phyloP scores from a whole-genome alignment of 2,113 vertebrate genomes.

The Pithys albifrons region DNA sequence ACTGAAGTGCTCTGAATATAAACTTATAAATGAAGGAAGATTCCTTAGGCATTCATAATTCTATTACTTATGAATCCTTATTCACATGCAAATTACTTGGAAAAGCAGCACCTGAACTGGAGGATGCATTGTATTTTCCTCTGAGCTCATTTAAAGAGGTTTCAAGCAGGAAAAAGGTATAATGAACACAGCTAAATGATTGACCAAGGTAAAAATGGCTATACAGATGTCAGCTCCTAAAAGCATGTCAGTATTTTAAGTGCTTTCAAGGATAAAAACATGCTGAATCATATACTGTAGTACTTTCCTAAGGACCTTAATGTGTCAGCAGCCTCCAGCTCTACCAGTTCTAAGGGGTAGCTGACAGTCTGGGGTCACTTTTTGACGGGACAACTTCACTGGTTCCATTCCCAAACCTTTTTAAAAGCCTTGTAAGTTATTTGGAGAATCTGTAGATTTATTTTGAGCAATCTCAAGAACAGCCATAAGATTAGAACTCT shows the following conservation, averaged over 20 bases:
- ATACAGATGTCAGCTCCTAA: background rate
- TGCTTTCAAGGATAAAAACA: background rate
- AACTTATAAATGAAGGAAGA: background rate
- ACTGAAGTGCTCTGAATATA: background rate
- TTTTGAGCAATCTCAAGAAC: background rate
- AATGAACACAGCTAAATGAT: background rate
- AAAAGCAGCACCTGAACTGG: background rate
- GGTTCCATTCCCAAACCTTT: background rate
- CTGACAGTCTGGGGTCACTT: background rate
- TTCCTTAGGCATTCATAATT: background rate
- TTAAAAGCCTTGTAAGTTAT: background rate
- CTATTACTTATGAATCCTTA: background rate
- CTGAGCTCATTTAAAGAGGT: background rate
- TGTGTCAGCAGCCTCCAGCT: background rate
- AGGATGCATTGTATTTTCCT: background rate
- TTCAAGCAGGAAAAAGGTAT: background rate
- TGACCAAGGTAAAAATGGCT: background rate
- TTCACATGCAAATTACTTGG: background rate
- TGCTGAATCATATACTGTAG: background rate
- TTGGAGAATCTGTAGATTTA: background rate
- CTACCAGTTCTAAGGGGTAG: background rate
- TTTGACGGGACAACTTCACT: background rate
- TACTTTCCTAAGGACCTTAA: background rate
- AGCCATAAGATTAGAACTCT: background rate
- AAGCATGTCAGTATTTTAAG: background rate